Evolutionary conservation across 2,888 invertebrate genomes (phyloP).

Genomic region (Orthonevra nobilis): DNA sequence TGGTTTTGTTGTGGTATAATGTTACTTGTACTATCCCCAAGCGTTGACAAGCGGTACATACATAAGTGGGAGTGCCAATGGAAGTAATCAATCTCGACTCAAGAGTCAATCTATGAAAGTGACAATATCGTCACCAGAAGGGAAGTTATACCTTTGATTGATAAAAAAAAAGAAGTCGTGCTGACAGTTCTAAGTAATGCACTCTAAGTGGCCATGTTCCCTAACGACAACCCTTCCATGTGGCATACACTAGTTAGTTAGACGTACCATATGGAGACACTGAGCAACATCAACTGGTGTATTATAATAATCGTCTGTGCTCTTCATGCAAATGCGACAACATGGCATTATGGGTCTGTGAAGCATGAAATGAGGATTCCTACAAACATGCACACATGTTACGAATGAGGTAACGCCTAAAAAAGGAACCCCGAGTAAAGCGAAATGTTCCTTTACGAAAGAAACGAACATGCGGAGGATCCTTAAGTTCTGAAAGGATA

Average conservation of each 20-base stretch:
- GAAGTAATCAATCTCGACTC: conserved; percentile 46
- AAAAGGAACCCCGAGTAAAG: background rate
- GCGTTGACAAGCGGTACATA: conserved; percentile 63
- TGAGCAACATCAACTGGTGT: conserved; percentile 56
- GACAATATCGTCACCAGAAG: conserved; percentile 32
- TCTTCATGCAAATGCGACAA: conserved; percentile 32
- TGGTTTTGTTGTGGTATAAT: conserved; percentile 48
- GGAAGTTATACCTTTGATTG: conserved; percentile 18
- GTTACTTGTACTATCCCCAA: conserved; percentile 29
- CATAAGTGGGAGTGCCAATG: conserved; percentile 58
- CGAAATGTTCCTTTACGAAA: background rate
- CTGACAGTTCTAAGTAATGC: conserved; percentile 49
- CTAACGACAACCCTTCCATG: conserved; percentile 5
- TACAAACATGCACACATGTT: conserved; percentile 41
- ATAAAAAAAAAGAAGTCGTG: conserved; percentile 42
- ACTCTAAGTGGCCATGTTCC: conserved; percentile 14
- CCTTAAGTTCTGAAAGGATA: background rate
- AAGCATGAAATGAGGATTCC: conserved; percentile 61
- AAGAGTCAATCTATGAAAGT: conserved; percentile 25
- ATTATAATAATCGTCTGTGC: conserved; percentile 14
- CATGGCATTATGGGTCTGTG: conserved; percentile 33
- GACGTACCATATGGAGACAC: conserved; percentile 40
- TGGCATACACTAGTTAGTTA: conserved; percentile 4
- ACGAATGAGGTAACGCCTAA: background rate
- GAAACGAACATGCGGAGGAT: conserved; percentile 4